Evolutionary conservation across 2,888 invertebrate species (phyloP).

Genomic region (Erannis defoliaria): DNA sequence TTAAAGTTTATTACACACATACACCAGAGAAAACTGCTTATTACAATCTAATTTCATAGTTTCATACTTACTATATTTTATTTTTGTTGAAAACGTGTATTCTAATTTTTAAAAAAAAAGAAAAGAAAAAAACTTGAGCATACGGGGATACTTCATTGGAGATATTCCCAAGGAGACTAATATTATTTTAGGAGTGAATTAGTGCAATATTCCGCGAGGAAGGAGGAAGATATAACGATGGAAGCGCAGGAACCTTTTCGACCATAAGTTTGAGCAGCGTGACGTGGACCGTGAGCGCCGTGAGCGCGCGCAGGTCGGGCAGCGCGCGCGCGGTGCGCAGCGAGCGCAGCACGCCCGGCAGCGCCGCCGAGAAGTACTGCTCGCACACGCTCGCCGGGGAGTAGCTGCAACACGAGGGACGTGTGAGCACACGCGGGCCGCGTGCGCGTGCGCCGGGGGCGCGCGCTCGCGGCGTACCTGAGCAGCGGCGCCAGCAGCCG

Average conservation of each 20-base stretch:
- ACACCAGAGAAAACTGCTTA: too few species aligned
- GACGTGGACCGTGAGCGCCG: constrained; percentile 16
- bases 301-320: constrained; percentile 34
- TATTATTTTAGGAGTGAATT: too few species aligned
- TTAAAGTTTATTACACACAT: too few species aligned
- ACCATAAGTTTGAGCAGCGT: constrained; percentile 11
- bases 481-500: constrained; percentile 65
- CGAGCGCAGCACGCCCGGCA: constrained; percentile 42
- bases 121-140: too few species aligned
- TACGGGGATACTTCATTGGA: too few species aligned
- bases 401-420: constrained; percentile 52
- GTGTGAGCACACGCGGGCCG: background rate
- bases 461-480: constrained; percentile 50
- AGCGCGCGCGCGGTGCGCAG: constrained; percentile 40
- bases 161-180: too few species aligned
- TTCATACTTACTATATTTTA: too few species aligned
- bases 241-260: constrained; percentile 4
- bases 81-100: too few species aligned
- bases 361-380: constrained; percentile 55
- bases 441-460: background rate
- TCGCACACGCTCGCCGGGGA: constrained; percentile 57
- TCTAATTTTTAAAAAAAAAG: too few species aligned
- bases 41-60: too few species aligned
- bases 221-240: background rate
- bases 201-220: too few species aligned